Evolutionary conservation across 2,797 vertebrate species (phyloP), one percentile per base, ranked within the genome.

Genomic region (Diglossa cyanea): DNA sequence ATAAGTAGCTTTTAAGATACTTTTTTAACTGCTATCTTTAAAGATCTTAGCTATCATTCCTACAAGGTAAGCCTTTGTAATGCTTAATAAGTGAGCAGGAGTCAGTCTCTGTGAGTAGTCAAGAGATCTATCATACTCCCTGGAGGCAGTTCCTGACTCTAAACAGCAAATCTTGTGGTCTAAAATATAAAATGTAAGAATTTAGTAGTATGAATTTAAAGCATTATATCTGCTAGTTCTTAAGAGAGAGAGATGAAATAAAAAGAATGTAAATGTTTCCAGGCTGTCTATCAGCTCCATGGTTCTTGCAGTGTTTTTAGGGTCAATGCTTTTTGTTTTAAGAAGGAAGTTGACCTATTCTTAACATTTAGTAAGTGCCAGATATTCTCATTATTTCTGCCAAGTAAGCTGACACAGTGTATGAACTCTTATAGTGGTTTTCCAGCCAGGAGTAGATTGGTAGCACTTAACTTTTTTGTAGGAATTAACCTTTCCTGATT

Each of bases 351-450:
- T 96, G 94, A 94, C 93, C 81, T 95, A 90, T 93, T 89, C 91
- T 93, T 96, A 95, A 87, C 72, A 90, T 94, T 94, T 93, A 92
- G 21, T 81, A 76, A 94, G 80, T 68, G 40, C 70, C 70, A 94
- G 75, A 65, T 81, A 96, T 50, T 93, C 76, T 94, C 81, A 85
- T 96, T 92, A 91, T 86, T 95, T 96, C 86, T 95, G 72, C 63
- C 81, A 93, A 92, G 74, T 92, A 87, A 94, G 47, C 66, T 86
- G 55, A 42, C 10, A n/a, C 33, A 80, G 47, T 70, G 48, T 63
- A 63, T 84, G 81, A 96, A 94, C 6, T 8, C 44, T 76, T 72
- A 57, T 8, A 75, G 57, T 24, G 39, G 37, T 66, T 81, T 94
- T 86, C 70, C 37, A 85, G 67, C 44, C 63, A 82, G 72, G 90